Evolutionary conservation across 2,113 vertebrate species (phyloP), one percentile per base, ranked within the genome.

Genomic region (Ptychochromis oligacanthus): DNA sequence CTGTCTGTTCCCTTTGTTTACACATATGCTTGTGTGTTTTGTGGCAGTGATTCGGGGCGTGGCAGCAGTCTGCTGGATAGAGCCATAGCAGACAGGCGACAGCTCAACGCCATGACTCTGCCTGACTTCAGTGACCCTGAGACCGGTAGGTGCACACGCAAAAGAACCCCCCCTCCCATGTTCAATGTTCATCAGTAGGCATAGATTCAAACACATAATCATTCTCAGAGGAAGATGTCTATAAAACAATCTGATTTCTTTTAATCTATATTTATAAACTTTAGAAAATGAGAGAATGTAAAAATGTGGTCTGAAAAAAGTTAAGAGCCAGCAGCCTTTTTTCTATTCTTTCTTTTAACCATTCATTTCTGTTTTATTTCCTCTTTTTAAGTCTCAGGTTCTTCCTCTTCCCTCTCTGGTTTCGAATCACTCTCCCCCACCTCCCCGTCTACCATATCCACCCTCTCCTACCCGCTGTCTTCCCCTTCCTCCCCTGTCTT

Each of bases 81-180:
- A 95, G 97, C 97, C 88, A 96, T 99, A 54, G 97, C 98, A 61
- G 98, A 99, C 91, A 96, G 97, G 89, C 94, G 98, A 87, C 98
- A 99, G 91, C 97, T 99, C 77, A 98, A 98, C 65, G 97, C 97
- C 87, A 97, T 99, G 93, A 98, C 97, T 13, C 92, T 99, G 62
- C 98, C 98, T 57, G 98, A 99, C 95, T 99, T 99, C 95, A 99
- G 97, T 82, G 98, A 99, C 91, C 97, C 97, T 36, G 98, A 99
- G 87, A 99, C 98, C 87, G 98, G 98, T 99, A 96, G 94, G 95
- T 26, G 4, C 46, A 49, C 52, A 13, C 52, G 12, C 67, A 49
- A 14, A 52, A 10, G 58, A 3, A 55, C 12, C n/a, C n/a, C n/a
- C n/a, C 31, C 24, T 43, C 59, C 49, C 17, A 1, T 54, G 40